Percentiles rank a stretch among this genome's conserved stretches.
phyloP scores from a whole-genome alignment of 2,113 vertebrate genomes.

The Ursus arctos region DNA sequence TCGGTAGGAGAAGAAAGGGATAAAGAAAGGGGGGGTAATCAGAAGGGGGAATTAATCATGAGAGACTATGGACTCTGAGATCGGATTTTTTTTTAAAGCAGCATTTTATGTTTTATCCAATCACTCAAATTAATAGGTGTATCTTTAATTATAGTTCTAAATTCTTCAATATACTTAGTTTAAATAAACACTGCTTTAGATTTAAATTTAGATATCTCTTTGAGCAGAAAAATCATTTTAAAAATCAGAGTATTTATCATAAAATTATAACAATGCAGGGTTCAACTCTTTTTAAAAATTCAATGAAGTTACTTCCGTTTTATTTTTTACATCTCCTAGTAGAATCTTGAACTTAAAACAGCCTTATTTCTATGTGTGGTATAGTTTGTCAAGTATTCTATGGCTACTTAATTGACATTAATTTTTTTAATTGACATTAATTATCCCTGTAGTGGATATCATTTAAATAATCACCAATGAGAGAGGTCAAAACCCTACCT shows the following conservation, averaged over 20 bases:
- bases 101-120: background rate
- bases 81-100: background rate
- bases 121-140: background rate
- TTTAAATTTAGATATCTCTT: background rate
- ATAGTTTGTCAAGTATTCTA: background rate
- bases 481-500: background rate
- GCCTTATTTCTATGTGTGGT: background rate
- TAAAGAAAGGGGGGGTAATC: too few species aligned
- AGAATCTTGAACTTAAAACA: background rate
- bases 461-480: background rate
- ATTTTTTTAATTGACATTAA: background rate
- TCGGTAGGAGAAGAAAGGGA: too few species aligned
- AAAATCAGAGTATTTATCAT: background rate
- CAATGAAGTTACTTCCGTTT: background rate
- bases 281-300: background rate
- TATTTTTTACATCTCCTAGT: background rate
- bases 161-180: background rate
- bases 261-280: background rate
- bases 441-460: background rate
- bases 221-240: conserved; percentile 13
- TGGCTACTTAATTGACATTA: background rate
- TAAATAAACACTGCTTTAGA: background rate
- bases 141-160: background rate
- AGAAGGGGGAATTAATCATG: too few species aligned
- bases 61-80: background rate